Evolutionary conservation across 30 jellyfish, hydroid and myxozoan genomes (phyloP).

Genomic region (Chrysaora quinquecirrha): DNA sequence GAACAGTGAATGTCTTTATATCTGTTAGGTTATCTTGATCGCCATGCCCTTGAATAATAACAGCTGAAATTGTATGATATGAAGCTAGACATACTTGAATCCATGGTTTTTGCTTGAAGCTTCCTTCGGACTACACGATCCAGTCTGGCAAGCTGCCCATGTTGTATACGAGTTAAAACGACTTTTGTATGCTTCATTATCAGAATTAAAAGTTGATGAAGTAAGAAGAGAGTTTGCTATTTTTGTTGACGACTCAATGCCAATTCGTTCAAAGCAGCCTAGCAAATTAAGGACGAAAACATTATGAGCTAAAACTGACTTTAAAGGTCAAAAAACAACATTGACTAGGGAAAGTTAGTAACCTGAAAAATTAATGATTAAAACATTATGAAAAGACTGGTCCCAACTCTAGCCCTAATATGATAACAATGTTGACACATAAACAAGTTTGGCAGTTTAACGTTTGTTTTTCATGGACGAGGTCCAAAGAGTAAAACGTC

Average conservation of each 20-base stretch:
- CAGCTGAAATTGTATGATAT: slow-evolving; percentile 8
- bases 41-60: slow-evolving; percentile 62
- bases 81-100: slow-evolving; percentile 39
- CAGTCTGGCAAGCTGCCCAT: slow-evolving; percentile 57
- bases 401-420: too few relatives aligned
- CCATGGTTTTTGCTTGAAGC: slow-evolving; percentile 55
- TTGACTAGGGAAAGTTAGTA: too few relatives aligned
- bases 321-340: too few relatives aligned
- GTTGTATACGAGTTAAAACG: slow-evolving; percentile 15
- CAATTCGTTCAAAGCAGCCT: slow-evolving; percentile 49
- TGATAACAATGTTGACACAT: too few relatives aligned
- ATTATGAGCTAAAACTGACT: too few relatives aligned
- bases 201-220: slow-evolving; percentile 31
- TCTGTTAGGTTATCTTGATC: slow-evolving; percentile 24
- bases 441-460: too few relatives aligned
- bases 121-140: slow-evolving; percentile 31
- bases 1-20: slow-evolving; percentile 29
- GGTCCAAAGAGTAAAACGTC: too few relatives aligned
- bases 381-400: too few relatives aligned
- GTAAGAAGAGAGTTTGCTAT: slow-evolving; percentile 22
- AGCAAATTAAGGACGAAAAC: too few relatives aligned
- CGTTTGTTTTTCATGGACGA: too few relatives aligned
- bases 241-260: slow-evolving; percentile 2
- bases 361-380: too few relatives aligned
- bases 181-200: slow-evolving; percentile 31